A percentile compares a stretch with the other conserved stretches of the same genome.
Conservation (phyloP, 2,113 vertebrate species). For the Tupaia chinensis region DNA sequence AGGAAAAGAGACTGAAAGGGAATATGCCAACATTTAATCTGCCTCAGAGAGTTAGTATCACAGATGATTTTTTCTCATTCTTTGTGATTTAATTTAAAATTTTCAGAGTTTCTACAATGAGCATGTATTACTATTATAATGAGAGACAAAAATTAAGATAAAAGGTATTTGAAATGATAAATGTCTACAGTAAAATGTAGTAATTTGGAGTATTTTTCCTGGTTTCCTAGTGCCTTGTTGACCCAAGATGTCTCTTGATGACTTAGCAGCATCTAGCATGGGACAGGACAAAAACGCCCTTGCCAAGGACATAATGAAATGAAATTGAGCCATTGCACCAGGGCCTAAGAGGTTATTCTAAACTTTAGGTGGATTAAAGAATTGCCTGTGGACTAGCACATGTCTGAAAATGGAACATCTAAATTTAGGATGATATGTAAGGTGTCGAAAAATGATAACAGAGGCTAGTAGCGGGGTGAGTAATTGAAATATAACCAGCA, state of each 20-base stretch:
- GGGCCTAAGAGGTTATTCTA: conserved; percentile 1
- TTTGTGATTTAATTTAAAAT: conserved; percentile 58
- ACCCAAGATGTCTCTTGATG: not conserved
- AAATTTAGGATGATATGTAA: conserved; percentile 73
- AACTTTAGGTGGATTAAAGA: conserved; percentile 28
- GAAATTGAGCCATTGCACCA: not conserved
- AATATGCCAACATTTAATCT: conserved; percentile 36
- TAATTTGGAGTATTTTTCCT: not conserved
- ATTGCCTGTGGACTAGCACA: conserved; percentile 26
- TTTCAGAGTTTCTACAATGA: not conserved
- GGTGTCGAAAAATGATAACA: conserved; percentile 54
- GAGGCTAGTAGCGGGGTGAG: not conserved
- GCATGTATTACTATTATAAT: not conserved
- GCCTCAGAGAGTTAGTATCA: not conserved
- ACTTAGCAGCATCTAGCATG: not conserved
- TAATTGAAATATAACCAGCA: conserved; percentile 67
- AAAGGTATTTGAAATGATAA: conserved; percentile 34
- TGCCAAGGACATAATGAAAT: not conserved
- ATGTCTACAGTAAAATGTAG: not conserved
- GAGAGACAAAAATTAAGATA: conserved; percentile 10
- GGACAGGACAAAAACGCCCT: not conserved
- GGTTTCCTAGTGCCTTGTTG: not conserved
- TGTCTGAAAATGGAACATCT: conserved; percentile 31
- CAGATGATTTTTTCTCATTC: not conserved
- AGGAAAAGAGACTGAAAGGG: conserved; percentile 39